Percentiles rank a stretch among this genome's conserved stretches.
Conservation (phyloP, 2,797 vertebrate species). For the Sternarchorhynchus goeldii region DNA sequence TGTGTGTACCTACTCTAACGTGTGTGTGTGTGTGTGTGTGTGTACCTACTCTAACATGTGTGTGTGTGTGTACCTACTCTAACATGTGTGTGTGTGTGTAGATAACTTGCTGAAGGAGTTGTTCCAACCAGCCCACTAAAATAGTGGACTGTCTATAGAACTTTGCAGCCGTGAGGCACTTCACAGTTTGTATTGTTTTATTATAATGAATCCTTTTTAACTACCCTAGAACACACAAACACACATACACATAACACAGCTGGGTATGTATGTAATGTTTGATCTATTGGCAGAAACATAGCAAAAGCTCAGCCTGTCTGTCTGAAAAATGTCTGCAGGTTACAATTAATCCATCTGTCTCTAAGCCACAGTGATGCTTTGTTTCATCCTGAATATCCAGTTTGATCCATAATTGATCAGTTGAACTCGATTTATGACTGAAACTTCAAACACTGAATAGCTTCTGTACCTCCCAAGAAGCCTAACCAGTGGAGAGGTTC, state of each 20-base stretch:
- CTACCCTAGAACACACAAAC: too few species aligned
- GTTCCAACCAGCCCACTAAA: neutral
- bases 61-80: neutral
- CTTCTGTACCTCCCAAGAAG: neutral
- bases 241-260: neutral
- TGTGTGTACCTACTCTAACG: too few species aligned
- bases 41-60: neutral
- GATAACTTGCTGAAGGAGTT: too few species aligned
- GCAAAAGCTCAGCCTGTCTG: neutral
- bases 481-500: neutral
- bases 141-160: neutral
- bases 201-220: neutral
- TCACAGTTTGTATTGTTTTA: constrained; percentile 32
- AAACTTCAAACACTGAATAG: neutral
- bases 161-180: neutral
- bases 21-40: too few species aligned
- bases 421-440: constrained; percentile 16
- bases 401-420: neutral
- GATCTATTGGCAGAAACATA: neutral
- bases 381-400: neutral
- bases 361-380: constrained; percentile 7
- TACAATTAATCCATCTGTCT: neutral
- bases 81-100: too few species aligned
- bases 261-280: constrained; percentile 4
- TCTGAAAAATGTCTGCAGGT: neutral